These are phyloP conservation scores for Suricata suricatta DNA, from an alignment of 2,113 vertebrate genomes.

Conservation along the genomic window DNA sequence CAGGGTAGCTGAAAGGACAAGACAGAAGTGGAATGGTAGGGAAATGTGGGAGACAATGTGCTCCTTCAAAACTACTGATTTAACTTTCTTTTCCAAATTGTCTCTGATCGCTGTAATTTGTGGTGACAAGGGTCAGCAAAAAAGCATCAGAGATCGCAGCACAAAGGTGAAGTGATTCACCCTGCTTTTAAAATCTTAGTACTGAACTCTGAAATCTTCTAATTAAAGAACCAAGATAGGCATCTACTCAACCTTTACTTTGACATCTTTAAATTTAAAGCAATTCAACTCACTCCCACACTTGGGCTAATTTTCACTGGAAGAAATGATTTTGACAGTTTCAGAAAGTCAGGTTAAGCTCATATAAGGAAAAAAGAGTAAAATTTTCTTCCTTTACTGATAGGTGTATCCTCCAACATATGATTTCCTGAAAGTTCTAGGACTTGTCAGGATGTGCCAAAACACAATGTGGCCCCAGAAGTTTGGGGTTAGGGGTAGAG, in stretches of 20 bases:
- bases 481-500: not conserved
- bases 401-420: not conserved
- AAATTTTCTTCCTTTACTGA: slow-evolving; percentile 14
- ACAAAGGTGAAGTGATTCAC: slow-evolving; percentile 33
- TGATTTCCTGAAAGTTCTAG: not conserved
- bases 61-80: not conserved
- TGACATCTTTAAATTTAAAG: slow-evolving; percentile 69
- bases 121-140: slow-evolving; percentile 11
- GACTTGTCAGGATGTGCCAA: not conserved
- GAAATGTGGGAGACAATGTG: not conserved
- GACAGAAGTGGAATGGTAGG: not conserved
- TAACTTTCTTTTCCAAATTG: not conserved
- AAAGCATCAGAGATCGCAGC: not conserved
- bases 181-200: slow-evolving; percentile 43
- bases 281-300: slow-evolving; percentile 61
- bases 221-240: slow-evolving; percentile 61
- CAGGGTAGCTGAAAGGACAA: not conserved
- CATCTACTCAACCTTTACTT: slow-evolving; percentile 52
- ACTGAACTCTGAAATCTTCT: slow-evolving; percentile 47
- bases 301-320: slow-evolving; percentile 61
- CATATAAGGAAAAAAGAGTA: slow-evolving; percentile 31
- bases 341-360: slow-evolving; percentile 56
- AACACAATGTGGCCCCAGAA: not conserved
- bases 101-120: slow-evolving; percentile 33
- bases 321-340: slow-evolving; percentile 66